Percentiles rank a stretch among this genome's conserved stretches.
phyloP scores from a whole-genome alignment of 2,888 invertebrate species.

The Gymnocheta viridis region DNA sequence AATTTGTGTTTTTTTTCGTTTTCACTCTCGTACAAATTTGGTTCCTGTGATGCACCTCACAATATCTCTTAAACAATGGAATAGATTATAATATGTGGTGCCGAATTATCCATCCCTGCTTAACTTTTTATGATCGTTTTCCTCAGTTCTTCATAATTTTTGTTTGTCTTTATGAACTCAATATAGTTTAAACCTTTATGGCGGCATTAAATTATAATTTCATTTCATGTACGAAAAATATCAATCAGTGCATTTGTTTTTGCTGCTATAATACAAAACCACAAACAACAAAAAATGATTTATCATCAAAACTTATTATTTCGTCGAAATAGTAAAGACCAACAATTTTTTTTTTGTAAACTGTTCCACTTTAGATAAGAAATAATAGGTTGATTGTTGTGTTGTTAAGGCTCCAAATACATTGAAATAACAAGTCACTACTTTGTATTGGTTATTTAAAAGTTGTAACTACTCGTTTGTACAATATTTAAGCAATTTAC shows the following conservation, averaged over 20 bases:
- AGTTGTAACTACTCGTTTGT: not conserved
- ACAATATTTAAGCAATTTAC: not conserved
- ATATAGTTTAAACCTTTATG: constrained; percentile 42
- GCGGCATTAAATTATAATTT: constrained; percentile 56
- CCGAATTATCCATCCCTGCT: not conserved
- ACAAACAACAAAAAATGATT: constrained; percentile 56
- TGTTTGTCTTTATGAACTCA: not conserved
- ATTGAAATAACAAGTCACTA: not conserved
- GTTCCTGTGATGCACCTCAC: too few species aligned
- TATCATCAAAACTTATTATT: constrained; percentile 59
- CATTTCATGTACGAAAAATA: constrained; percentile 54
- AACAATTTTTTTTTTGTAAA: constrained; percentile 16
- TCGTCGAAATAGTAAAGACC: constrained; percentile 30
- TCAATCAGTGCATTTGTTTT: constrained; percentile 53
- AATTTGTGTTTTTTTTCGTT: too few species aligned
- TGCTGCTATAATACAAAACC: constrained; percentile 12
- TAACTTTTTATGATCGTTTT: constrained; percentile 23
- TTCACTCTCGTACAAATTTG: too few species aligned
- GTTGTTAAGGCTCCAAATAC: not conserved
- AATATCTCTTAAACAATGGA: too few species aligned
- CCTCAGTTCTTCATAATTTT: constrained; percentile 10
- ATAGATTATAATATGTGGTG: too few species aligned
- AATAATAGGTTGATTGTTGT: constrained; percentile 39
- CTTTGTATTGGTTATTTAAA: not conserved
- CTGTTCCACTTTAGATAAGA: constrained; percentile 66